A percentile compares a stretch with the other conserved stretches of the same genome.
phyloP scores from a whole-genome alignment of 1,140 invertebrate genomes.

The Megalonaias nervosa region DNA sequence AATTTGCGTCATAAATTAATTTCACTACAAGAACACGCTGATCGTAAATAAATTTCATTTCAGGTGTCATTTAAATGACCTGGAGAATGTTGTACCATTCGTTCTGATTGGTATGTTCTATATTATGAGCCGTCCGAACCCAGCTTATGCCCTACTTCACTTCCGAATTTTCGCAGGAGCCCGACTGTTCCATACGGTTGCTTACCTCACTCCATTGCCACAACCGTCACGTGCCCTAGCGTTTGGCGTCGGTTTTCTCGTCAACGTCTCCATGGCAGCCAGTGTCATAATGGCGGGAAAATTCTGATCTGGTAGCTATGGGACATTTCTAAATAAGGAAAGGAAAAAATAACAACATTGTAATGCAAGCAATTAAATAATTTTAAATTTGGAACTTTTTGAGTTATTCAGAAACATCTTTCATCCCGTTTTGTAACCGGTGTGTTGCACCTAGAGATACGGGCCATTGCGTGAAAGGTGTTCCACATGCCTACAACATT shows the following conservation, averaged over 20 bases:
- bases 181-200: conserved; percentile 77
- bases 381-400: too few relatives aligned
- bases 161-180: conserved; percentile 76
- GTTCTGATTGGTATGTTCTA: conserved; percentile 76
- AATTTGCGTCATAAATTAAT: too few relatives aligned
- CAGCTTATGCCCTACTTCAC: conserved; percentile 73
- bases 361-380: too few relatives aligned
- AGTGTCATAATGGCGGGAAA: conserved; percentile 4
- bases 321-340: too few relatives aligned
- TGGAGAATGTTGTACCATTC: conserved; percentile 80
- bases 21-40: too few relatives aligned
- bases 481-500: too few relatives aligned
- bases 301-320: not conserved
- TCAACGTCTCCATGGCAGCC: conserved; percentile 75
- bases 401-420: too few relatives aligned
- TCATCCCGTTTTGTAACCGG: too few relatives aligned
- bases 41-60: not conserved
- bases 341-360: too few relatives aligned
- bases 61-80: conserved; percentile 79
- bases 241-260: conserved; percentile 72
- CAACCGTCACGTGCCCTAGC: conserved; percentile 76
- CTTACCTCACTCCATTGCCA: conserved; percentile 73
- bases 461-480: too few relatives aligned
- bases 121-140: conserved; percentile 75
- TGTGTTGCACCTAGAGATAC: too few relatives aligned